phyloP scores from a whole-genome alignment of 2,113 vertebrate species.

The Cebus imitator region DNA sequence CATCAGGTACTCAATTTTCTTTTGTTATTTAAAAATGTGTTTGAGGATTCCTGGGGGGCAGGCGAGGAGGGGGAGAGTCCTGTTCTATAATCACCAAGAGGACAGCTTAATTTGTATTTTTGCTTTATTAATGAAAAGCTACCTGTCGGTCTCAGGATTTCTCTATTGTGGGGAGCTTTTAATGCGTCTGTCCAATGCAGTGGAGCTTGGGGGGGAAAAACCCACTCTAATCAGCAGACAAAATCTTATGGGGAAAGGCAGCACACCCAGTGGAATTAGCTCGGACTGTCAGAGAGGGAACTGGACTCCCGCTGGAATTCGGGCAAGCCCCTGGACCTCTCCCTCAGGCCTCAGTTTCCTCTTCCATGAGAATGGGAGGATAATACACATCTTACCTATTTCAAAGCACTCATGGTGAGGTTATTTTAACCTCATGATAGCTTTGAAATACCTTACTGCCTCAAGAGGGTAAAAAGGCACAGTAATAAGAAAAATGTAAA shows the following conservation, averaged over 20 bases:
- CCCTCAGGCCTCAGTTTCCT: slow-evolving; percentile 40
- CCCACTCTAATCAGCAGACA: not conserved
- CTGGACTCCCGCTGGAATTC: not conserved
- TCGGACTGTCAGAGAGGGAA: not conserved
- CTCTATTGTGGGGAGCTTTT: slow-evolving; percentile 54
- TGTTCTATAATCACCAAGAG: slow-evolving; percentile 59
- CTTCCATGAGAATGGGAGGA: not conserved
- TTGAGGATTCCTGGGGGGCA: slow-evolving; percentile 66
- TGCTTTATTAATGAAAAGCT: slow-evolving; percentile 75
- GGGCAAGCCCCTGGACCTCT: not conserved
- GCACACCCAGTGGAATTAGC: not conserved
- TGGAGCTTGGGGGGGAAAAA: not conserved
- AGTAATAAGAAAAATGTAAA: slow-evolving; percentile 2
- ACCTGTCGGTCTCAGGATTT: slow-evolving; percentile 59
- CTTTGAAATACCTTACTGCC: not conserved
- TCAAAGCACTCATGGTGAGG: not conserved
- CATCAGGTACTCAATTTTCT: slow-evolving; percentile 64
- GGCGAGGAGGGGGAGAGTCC: not conserved
- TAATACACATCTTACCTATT: not conserved
- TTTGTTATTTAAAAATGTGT: slow-evolving; percentile 78
- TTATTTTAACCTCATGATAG: slow-evolving; percentile 33
- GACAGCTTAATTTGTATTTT: slow-evolving; percentile 74
- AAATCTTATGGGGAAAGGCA: not conserved
- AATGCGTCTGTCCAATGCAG: slow-evolving; percentile 52
- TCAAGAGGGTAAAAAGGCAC: slow-evolving; percentile 1